Evolutionary conservation across 2,797 vertebrate genomes (phyloP).

Genomic region (Ctenochaetus hawaiiensis): DNA sequence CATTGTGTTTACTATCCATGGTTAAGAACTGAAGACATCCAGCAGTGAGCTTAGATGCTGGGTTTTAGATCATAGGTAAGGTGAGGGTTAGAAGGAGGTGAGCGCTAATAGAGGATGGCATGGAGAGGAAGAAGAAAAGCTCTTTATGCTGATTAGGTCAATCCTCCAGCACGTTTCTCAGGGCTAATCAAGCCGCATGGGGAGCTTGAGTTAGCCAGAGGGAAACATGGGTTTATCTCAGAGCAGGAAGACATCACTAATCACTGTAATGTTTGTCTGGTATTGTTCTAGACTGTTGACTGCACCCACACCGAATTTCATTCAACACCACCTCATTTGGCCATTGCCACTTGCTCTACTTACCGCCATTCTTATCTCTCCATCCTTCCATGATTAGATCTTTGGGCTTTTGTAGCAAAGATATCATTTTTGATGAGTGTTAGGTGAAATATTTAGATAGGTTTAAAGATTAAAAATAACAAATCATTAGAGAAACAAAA

Average conservation of each 20-base stretch:
- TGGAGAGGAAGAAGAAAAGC: constrained; percentile 62
- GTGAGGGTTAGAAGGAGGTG: constrained; percentile 18
- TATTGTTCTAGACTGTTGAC: constrained; percentile 40
- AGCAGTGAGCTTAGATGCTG: neutral
- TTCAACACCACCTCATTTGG: constrained; percentile 15
- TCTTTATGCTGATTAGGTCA: constrained; percentile 77
- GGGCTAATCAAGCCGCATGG: constrained; percentile 35
- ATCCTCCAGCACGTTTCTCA: constrained; percentile 70
- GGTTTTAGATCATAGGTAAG: constrained; percentile 18
- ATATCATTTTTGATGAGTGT: neutral
- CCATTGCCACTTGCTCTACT: neutral
- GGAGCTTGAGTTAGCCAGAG: constrained; percentile 39
- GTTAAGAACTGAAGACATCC: neutral
- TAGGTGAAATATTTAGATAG: neutral
- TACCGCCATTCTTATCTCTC: neutral
- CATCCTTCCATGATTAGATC: neutral
- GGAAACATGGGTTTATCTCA: constrained; percentile 49
- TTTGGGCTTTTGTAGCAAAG: neutral
- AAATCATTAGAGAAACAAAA: neutral
- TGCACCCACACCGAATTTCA: constrained; percentile 1
- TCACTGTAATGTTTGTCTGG: constrained; percentile 49
- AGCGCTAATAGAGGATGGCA: constrained; percentile 29
- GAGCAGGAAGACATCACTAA: constrained; percentile 45
- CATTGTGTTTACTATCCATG: neutral
- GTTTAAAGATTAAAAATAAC: neutral